Base-by-base conservation (phyloP, 2,113 vertebrate genomes). In the Romanogobio albipinnatus region DNA sequence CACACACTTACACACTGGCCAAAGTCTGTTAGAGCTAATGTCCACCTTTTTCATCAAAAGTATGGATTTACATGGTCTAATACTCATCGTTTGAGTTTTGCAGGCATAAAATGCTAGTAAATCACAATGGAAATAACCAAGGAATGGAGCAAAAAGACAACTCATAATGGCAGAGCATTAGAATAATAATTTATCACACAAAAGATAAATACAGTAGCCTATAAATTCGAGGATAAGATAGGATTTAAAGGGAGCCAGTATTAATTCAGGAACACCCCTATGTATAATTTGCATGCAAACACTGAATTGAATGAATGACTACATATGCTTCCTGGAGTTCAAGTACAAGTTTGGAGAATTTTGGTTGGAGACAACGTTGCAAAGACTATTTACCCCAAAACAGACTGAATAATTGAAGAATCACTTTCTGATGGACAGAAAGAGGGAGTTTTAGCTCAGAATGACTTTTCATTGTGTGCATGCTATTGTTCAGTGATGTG, bases 1-100 rank as follows among this genome's bases (percentile, higher is more conserved):
- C 85, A 84, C 75, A 33, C 19, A 45, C 78, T 82, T 89, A 90
- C 92, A 90, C 82, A 64, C 91, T 92, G 87, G 88, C 90, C 82
- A 91, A 49, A 51, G 80, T 49, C 56, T 79, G 58, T 79, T 62
- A 79, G 9, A 62, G 58, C 14, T 62, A 80, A 80, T 64, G 77
- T 80, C 24, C 22, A 47, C n/a, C n/a, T 64, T 47, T 62, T 80
- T 62, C 56, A 79, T 62, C 36, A 79, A 17, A 62, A 61, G 76
- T 79, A 66, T 51, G 19, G 43, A 81, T 66, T 81, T 68, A 49
- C 47, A 68, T 33, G 26, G 8, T 81, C 9, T 81, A 64, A 47
- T 47, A 29, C 58, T 64, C 51, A 47, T 22, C 19, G n/a, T n/a
- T 83, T 74, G 13, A 73, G 33, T 45, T 43, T 74, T 10, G 14